These are phyloP conservation scores for Synaphobranchus kaupii DNA, from an alignment of 2,797 vertebrate genomes.

Conservation along the genomic window DNA sequence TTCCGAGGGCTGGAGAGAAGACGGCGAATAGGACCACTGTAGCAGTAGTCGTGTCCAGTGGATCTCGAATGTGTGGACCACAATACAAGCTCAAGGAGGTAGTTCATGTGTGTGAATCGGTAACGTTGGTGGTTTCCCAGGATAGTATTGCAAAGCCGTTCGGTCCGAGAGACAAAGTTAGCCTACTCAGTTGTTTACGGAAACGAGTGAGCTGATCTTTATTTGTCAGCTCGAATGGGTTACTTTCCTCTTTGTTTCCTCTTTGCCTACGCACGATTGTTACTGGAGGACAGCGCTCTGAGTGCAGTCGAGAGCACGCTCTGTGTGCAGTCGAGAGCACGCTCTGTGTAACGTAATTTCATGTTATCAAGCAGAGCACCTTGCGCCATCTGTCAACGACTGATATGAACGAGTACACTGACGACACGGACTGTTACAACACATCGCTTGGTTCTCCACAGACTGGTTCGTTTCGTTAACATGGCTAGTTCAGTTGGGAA, in stretches of 20 bases:
- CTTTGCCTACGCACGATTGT: not conserved
- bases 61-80: not conserved
- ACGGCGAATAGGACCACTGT: not conserved
- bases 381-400: not conserved
- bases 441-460: constrained; percentile 21
- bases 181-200: not conserved
- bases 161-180: not conserved
- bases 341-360: too few relatives aligned
- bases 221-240: not conserved
- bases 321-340: not conserved
- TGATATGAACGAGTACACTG: not conserved
- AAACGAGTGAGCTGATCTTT: not conserved
- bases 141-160: not conserved
- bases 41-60: not conserved
- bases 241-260: not conserved
- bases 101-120: constrained; percentile 20
- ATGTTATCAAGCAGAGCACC: not conserved
- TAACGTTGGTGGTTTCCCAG: too few relatives aligned
- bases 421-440: not conserved
- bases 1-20: not conserved
- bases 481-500: constrained; percentile 46
- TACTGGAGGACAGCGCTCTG: not conserved
- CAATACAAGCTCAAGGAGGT: not conserved
- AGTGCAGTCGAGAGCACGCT: not conserved
- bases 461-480: constrained; percentile 31